Evolutionary conservation across 2,888 invertebrate species (phyloP).

Genomic region (Ellobium chinense): DNA sequence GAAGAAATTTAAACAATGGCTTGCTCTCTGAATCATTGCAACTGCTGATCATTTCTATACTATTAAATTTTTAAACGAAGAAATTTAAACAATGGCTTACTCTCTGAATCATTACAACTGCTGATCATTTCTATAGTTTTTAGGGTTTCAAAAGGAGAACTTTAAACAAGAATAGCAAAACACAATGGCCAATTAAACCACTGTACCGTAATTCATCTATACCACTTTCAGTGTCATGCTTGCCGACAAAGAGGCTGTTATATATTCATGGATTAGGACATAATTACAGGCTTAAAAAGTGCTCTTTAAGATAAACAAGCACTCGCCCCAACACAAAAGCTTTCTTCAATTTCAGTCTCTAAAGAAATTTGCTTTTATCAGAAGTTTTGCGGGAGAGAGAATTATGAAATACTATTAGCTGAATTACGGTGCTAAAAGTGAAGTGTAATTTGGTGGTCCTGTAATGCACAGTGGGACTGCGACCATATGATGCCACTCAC

Average conservation of each 20-base stretch:
- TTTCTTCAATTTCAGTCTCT: too few relatives aligned
- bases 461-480: slow-evolving; percentile 5
- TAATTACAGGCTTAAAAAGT: background rate
- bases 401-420: background rate
- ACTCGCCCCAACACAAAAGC: too few relatives aligned
- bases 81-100: too few relatives aligned
- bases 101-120: too few relatives aligned
- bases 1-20: too few relatives aligned
- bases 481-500: background rate
- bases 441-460: background rate
- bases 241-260: background rate
- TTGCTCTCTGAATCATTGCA: too few relatives aligned
- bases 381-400: background rate
- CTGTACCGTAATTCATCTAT: too few relatives aligned
- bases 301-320: background rate
- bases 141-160: background rate
- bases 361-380: background rate
- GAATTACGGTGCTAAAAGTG: background rate
- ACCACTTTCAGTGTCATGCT: too few relatives aligned
- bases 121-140: too few relatives aligned
- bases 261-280: background rate
- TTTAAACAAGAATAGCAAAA: background rate
- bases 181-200: too few relatives aligned
- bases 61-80: too few relatives aligned
- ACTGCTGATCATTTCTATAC: too few relatives aligned